phyloP scores from a whole-genome alignment of 92 coral and sea anemone genomes.

The Zoanthus solanderi region DNA sequence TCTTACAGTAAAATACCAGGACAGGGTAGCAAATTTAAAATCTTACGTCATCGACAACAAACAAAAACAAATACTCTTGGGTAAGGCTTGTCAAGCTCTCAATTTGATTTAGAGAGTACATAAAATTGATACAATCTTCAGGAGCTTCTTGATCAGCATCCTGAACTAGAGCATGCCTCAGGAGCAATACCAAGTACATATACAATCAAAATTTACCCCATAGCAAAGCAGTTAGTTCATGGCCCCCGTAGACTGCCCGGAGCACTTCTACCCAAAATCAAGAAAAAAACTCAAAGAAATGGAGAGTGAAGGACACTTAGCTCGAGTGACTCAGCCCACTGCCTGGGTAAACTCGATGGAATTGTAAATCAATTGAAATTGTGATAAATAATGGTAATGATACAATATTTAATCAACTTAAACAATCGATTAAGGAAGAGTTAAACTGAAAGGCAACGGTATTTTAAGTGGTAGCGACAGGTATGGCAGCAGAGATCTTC shows the following conservation, averaged over 20 bases:
- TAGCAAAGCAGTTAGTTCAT: constrained; percentile 54
- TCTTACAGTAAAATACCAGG: constrained; percentile 51
- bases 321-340: constrained; percentile 60
- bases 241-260: constrained; percentile 66
- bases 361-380: no score
- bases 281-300: constrained; percentile 52
- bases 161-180: constrained; percentile 48
- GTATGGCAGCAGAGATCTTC: no score
- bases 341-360: constrained; percentile 68
- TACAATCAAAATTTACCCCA: constrained; percentile 52
- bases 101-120: constrained; percentile 61
- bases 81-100: constrained; percentile 67
- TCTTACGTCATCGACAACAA: constrained; percentile 65
- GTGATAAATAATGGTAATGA: no score
- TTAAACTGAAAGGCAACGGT: no score
- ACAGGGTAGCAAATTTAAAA: constrained; percentile 38
- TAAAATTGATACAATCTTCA: constrained; percentile 5
- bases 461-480: no score
- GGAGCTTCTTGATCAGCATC: constrained; percentile 64
- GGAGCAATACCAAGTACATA: constrained; percentile 71
- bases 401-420: no score
- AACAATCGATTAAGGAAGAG: no score
- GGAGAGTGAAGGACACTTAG: constrained; percentile 62
- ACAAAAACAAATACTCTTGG: constrained; percentile 61
- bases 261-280: constrained; percentile 58